Base-by-base conservation (phyloP, 1,140 invertebrate species). In the Orussus abietinus region DNA sequence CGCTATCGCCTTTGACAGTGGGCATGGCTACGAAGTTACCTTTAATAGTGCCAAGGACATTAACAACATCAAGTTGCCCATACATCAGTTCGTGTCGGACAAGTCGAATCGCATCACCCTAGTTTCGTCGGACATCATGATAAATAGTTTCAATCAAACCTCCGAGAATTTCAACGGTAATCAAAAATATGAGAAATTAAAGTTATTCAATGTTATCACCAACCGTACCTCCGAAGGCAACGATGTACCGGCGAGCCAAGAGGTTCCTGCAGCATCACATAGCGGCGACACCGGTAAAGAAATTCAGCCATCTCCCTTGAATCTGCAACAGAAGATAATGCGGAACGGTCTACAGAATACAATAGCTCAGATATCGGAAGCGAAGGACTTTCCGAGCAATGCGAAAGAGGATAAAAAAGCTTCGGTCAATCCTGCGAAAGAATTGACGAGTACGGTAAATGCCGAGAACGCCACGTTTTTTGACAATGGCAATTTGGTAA, bases 311-410 rank as follows among this genome's bases (percentile, higher is more conserved):
- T 25, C 49, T 5, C 29, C 45, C n/a, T 38, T 66, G 12, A 69
- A 61, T 53, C 49, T 68, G 10, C 53, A 60, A n/a, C 62, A 71
- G 35, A 66, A 67, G 38, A 67, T 71, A 38, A 58, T 68, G 50
- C 57, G 59, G 17, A 48, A 66, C 12, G 55, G 54, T 13, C 46
- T 69, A 13, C 57, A 65, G 7, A 61, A 58, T 10, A 55, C 64
- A 1, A 68, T 71, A 20, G 56, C 53, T 4, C 53, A 66, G 11
- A 64, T 68, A 14, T 55, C 65, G 1, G 37, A 54, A 5, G 45
- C 28, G 34, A 42, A 42, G 13, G 30, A 42, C 41, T 47, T 57
- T 9, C 38, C 50, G 1, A 45, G 19, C 17, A 30, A 45, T 28
- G 17, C 49, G 4, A 51, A 56, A 25, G 37, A 46, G 3, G 49